A percentile compares a stretch with the other conserved stretches of the same genome.
phyloP scores from a whole-genome alignment of 2,113 vertebrate genomes.

The Esox niger region DNA sequence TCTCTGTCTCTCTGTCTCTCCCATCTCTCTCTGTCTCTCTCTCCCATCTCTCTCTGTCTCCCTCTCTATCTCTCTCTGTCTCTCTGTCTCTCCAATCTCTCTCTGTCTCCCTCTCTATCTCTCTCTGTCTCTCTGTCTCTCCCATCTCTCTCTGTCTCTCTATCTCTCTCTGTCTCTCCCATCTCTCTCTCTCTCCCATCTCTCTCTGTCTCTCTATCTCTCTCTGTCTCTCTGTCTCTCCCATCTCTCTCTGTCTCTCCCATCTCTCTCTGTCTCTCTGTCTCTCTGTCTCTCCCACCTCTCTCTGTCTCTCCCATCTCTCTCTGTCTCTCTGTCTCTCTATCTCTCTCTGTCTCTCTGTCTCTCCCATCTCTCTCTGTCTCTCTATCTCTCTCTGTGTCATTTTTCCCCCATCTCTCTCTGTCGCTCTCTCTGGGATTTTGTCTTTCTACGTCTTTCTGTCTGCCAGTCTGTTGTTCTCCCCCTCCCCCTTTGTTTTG shows the following conservation, averaged over 20 bases:
- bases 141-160: conserved; percentile 37
- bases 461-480: too few species aligned
- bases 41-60: conserved; percentile 4
- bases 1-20: too few species aligned
- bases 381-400: not conserved
- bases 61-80: not conserved
- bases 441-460: conserved; percentile 4
- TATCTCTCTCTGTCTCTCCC: conserved; percentile 14
- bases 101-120: not conserved
- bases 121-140: too few species aligned
- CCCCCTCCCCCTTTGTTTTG: not conserved
- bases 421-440: not conserved
- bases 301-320: too few species aligned
- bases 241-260: too few species aligned
- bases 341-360: not conserved
- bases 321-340: too few species aligned
- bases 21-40: not conserved
- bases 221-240: too few species aligned
- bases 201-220: too few species aligned
- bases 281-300: too few species aligned
- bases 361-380: conserved; percentile 13
- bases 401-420: not conserved
- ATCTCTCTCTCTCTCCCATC: too few species aligned
- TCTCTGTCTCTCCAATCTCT: not conserved
- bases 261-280: too few species aligned